Conservation (phyloP, 2,888 invertebrate species). For the Cerceris rybyensis region DNA sequence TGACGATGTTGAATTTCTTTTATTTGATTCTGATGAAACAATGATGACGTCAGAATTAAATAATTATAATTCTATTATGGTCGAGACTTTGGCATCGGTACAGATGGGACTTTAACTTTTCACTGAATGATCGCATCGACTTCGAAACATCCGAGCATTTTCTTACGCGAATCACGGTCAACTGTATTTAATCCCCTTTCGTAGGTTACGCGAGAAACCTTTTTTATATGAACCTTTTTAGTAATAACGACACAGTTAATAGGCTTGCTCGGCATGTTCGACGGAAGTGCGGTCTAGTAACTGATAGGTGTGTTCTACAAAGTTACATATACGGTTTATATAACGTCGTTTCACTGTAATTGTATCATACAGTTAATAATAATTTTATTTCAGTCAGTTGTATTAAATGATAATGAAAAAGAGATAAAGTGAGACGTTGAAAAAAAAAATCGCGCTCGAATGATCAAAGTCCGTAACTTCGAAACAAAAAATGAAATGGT, state of each 20-base stretch:
- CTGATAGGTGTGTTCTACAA: constrained; percentile 50
- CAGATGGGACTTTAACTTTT: constrained; percentile 50
- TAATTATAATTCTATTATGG: constrained; percentile 44
- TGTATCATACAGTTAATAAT: constrained; percentile 43
- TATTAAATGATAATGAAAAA: constrained; percentile 28
- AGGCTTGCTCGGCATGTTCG: constrained; percentile 47
- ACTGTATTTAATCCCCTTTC: constrained; percentile 10
- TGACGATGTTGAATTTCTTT: constrained; percentile 34
- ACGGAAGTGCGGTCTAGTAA: constrained; percentile 48
- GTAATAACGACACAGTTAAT: not conserved
- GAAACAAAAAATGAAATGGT: constrained; percentile 18
- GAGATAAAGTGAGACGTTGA: constrained; percentile 22
- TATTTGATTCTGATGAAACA: constrained; percentile 50
- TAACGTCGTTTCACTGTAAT: constrained; percentile 38
- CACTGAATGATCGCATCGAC: constrained; percentile 36
- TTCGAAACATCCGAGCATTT: constrained; percentile 42
- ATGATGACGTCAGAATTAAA: constrained; percentile 44
- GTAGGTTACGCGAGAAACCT: constrained; percentile 4
- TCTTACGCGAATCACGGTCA: constrained; percentile 7
- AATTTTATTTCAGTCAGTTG: constrained; percentile 60
- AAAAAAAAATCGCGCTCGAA: constrained; percentile 35
- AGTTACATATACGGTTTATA: constrained; percentile 50
- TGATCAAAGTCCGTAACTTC: constrained; percentile 27
- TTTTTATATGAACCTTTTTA: constrained; percentile 17
- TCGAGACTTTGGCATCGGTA: constrained; percentile 44